Evolutionary conservation across 2,888 invertebrate species (phyloP).

Genomic region (Unio delphinus): DNA sequence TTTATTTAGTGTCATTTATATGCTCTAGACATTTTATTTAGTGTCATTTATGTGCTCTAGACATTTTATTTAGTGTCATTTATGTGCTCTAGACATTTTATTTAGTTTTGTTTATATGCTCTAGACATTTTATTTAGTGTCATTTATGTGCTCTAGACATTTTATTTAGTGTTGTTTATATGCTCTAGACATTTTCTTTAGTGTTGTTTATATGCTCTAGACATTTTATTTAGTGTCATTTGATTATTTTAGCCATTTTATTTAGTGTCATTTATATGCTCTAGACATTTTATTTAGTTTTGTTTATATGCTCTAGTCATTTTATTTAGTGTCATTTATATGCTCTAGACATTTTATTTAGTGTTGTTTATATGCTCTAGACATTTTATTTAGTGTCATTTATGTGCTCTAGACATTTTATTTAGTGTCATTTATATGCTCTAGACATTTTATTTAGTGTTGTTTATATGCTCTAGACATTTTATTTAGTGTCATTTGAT

Average conservation of each 20-base stretch:
- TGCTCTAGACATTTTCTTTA: conserved; percentile 75
- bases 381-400: conserved; percentile 1
- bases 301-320: no score
- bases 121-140: background rate
- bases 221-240: background rate
- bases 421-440: background rate
- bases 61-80: background rate
- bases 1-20: background rate
- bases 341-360: background rate
- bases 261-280: background rate
- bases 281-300: background rate
- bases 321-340: conserved; percentile 8
- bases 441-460: background rate
- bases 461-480: background rate
- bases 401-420: conserved; percentile 74
- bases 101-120: background rate
- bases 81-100: background rate
- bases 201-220: background rate
- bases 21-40: background rate
- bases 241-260: background rate
- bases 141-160: background rate
- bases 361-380: background rate
- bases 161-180: conserved; percentile 6
- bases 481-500: background rate
- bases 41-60: background rate